Evolutionary conservation across 2,113 vertebrate genomes (phyloP).

Genomic region (Sula dactylatra): DNA sequence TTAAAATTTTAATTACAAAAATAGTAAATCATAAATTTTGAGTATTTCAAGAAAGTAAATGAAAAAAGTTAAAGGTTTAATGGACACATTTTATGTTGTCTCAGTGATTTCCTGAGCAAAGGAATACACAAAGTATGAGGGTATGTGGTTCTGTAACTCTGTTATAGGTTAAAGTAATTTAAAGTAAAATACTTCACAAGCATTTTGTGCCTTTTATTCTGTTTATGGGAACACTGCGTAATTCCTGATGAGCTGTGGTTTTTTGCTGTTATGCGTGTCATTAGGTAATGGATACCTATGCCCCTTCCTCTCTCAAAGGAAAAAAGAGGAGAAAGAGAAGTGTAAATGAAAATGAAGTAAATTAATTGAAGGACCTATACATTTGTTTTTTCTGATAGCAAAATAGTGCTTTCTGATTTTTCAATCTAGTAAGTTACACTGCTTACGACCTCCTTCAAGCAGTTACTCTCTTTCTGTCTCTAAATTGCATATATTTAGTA

Average conservation of each 20-base stretch:
- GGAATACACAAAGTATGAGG: neutral
- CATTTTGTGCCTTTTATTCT: neutral
- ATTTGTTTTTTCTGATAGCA: neutral
- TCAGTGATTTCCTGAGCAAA: neutral
- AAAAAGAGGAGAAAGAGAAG: neutral
- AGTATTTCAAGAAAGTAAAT: neutral
- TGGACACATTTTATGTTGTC: neutral
- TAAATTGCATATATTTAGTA: constrained; percentile 16
- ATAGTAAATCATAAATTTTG: neutral
- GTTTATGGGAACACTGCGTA: neutral
- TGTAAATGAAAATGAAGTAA: neutral
- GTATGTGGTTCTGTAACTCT: neutral
- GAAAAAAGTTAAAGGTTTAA: neutral
- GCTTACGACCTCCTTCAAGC: neutral
- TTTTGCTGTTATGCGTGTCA: neutral
- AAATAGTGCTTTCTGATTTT: neutral
- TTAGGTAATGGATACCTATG: neutral
- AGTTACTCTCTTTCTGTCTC: neutral
- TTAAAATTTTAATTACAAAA: neutral
- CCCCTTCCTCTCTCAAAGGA: neutral
- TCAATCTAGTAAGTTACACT: neutral
- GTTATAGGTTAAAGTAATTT: neutral
- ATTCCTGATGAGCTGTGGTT: neutral
- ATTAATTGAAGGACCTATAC: neutral
- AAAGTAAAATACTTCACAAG: neutral